Evolutionary conservation across 2,888 invertebrate genomes (phyloP).

Genomic region (Anthrax anthrax): DNA sequence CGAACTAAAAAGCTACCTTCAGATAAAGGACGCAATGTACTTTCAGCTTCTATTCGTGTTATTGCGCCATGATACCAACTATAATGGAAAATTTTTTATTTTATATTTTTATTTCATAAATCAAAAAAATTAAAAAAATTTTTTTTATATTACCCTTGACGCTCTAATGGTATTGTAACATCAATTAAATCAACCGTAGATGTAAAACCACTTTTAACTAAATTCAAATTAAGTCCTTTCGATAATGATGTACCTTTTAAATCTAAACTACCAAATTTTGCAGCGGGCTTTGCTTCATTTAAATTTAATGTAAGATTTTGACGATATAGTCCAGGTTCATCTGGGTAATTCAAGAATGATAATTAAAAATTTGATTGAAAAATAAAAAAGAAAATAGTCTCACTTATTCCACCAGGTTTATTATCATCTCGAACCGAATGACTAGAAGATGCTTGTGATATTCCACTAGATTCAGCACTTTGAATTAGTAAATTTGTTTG

Average conservation of each 20-base stretch:
- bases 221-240: conserved; percentile 54
- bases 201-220: conserved; percentile 32
- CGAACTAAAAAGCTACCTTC: conserved; percentile 92
- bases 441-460: conserved; percentile 69
- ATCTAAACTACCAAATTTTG: conserved; percentile 33
- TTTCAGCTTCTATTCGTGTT: conserved; percentile 81
- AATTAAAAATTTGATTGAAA: neutral
- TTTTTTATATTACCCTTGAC: conserved; percentile 57
- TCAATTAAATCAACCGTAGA: conserved; percentile 65
- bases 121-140: too few species aligned
- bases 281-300: conserved; percentile 37
- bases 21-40: conserved; percentile 61
- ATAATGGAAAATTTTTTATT: conserved; percentile 13
- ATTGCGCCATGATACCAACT: conserved; percentile 95
- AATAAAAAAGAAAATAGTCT: neutral
- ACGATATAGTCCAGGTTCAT: conserved; percentile 41
- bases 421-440: conserved; percentile 65
- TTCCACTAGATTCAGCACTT: conserved; percentile 54
- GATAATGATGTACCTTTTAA: conserved; percentile 36
- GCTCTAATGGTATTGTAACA: conserved; percentile 64
- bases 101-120: too few species aligned
- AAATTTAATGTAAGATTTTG: conserved; percentile 65
- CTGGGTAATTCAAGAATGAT: conserved; percentile 20
- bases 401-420: conserved; percentile 39
- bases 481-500: conserved; percentile 28